A percentile compares a stretch with the other conserved stretches of the same genome.
These are phyloP conservation scores for Siderastrea radians DNA, from an alignment of 92 coral and sea anemone genomes.

Conservation along the genomic window DNA sequence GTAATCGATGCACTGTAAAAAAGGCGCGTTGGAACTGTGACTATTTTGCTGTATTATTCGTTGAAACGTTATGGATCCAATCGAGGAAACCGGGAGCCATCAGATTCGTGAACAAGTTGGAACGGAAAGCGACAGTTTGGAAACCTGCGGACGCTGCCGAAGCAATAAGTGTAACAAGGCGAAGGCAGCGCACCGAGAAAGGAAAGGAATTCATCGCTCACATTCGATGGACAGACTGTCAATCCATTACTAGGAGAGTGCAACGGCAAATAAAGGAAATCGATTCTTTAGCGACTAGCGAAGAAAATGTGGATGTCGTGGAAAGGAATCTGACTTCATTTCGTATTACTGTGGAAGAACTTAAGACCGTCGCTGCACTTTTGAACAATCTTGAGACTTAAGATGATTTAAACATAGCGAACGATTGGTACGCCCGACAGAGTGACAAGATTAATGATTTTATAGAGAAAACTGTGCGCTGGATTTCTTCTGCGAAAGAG, in stretches of 20 bases:
- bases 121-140: background rate
- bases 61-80: background rate
- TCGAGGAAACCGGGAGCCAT: background rate
- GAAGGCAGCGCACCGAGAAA: background rate
- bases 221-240: no score
- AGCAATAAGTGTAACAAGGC: background rate
- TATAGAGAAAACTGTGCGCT: background rate
- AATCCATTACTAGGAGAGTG: no score
- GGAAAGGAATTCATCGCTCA: no score
- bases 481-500: background rate
- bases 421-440: background rate
- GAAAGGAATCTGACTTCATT: slow-evolving; percentile 1
- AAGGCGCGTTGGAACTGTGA: background rate
- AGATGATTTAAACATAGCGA: background rate
- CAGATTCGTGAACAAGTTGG: background rate
- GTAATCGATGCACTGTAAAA: no score
- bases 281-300: no score
- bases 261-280: no score
- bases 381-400: slow-evolving; percentile 4
- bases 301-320: background rate
- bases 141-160: background rate
- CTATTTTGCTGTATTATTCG: background rate
- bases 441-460: background rate
- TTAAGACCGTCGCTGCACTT: background rate
- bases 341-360: slow-evolving; percentile 5